Conservation (phyloP, 2,888 invertebrate species). For the Lumbricus terrestris region DNA sequence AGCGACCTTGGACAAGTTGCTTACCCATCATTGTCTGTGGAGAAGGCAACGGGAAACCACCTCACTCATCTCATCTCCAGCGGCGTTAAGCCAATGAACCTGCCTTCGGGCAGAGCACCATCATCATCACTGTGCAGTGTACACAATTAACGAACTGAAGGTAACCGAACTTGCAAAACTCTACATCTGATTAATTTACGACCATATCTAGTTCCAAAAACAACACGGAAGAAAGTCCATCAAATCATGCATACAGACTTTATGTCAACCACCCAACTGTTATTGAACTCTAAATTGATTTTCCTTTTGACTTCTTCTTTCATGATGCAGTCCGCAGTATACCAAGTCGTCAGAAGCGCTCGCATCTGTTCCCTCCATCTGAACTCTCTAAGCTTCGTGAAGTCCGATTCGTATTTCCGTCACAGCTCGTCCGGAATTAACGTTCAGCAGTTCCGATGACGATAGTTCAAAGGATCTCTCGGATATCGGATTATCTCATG, state of each 20-base stretch:
- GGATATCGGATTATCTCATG: not conserved
- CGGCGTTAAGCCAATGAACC: no score
- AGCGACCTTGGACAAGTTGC: no score
- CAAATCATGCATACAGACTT: not conserved
- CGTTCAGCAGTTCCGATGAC: not conserved
- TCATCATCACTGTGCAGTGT: no score
- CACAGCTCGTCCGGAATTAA: not conserved
- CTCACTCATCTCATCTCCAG: no score
- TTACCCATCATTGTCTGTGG: no score
- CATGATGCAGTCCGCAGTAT: no score
- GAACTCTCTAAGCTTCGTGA: not conserved
- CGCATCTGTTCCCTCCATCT: not conserved
- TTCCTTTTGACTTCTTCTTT: not conserved
- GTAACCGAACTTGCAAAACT: not conserved
- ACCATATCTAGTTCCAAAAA: not conserved
- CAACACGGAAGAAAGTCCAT: not conserved
- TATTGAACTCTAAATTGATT: not conserved
- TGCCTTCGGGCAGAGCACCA: no score
- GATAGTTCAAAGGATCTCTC: not conserved
- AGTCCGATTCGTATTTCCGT: not conserved
- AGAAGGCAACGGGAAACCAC: no score
- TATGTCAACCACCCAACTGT: not conserved
- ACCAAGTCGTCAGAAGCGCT: not conserved
- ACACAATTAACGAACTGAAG: not conserved
- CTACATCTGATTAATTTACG: no score